These are phyloP conservation scores for Heliocidaris erythrogramma DNA, from an alignment of 35 echinoderm and acorn worm species.

Conservation along the genomic window DNA sequence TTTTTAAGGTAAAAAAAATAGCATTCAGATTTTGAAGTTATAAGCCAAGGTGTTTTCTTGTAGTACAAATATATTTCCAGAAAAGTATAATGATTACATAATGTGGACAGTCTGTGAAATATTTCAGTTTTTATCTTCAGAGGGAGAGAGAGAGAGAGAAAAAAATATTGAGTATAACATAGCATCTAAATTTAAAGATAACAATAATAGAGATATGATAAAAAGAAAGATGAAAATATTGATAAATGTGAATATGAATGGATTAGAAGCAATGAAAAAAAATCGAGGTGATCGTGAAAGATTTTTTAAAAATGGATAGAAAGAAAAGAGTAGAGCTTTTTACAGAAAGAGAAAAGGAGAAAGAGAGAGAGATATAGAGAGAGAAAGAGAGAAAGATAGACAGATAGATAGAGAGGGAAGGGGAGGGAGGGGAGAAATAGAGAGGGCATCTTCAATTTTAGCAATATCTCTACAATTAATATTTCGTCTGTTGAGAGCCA, in stretches of 20 bases:
- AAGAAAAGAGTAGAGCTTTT: background rate
- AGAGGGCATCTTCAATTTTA: background rate
- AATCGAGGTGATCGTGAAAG: no score
- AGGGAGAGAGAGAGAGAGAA: background rate
- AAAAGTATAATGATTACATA: background rate
- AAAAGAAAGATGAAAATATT: background rate
- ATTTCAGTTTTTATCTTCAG: background rate
- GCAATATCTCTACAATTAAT: no score
- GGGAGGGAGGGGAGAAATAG: background rate
- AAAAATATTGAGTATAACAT: no score
- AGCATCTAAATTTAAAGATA: background rate
- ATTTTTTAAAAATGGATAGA: no score
- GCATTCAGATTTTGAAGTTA: background rate
- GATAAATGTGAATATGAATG: background rate
- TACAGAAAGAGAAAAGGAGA: background rate
- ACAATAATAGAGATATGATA: background rate
- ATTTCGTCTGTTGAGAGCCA: no score
- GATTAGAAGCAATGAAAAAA: background rate
- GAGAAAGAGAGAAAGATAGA: background rate
- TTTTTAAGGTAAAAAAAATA: background rate
- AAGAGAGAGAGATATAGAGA: background rate
- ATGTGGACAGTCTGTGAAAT: background rate
- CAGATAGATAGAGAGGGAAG: background rate
- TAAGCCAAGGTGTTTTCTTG: background rate
- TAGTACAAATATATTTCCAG: background rate